Conservation (phyloP, 2,888 invertebrate species). For the Tiliacea citrago region DNA sequence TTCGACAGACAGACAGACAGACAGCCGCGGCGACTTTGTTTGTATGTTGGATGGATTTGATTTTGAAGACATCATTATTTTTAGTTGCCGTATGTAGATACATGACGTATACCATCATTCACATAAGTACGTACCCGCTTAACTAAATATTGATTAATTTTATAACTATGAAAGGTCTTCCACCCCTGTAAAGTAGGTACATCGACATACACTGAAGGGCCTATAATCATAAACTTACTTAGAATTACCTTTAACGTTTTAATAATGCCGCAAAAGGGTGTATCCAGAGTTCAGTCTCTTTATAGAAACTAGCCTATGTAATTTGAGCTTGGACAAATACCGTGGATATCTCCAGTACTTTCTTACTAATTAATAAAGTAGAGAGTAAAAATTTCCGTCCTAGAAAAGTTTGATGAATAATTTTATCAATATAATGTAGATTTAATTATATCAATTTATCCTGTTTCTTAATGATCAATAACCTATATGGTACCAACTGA, state of each 20-base stretch:
- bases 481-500: too few species aligned
- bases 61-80: neutral
- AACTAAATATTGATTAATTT: neutral
- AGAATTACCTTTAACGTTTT: neutral
- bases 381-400: neutral
- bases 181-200: neutral
- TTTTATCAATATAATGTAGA: too few species aligned
- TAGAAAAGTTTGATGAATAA: constrained; percentile 7
- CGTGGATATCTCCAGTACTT: neutral
- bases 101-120: neutral
- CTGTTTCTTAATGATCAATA: too few species aligned
- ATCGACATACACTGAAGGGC: neutral
- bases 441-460: too few species aligned
- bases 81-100: neutral
- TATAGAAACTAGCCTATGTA: constrained; percentile 6
- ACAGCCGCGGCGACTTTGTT: too few species aligned
- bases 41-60: too few species aligned
- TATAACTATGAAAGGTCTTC: neutral
- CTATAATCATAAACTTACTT: neutral
- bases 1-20: too few species aligned
- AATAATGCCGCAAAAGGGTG: neutral
- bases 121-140: too few species aligned
- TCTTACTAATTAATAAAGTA: neutral
- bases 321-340: constrained; percentile 5
- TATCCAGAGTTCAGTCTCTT: neutral